Percentiles rank a stretch among this genome's conserved stretches.
Evolutionary conservation across 2,113 vertebrate species (phyloP).

Genomic region (Vombatus ursinus): DNA sequence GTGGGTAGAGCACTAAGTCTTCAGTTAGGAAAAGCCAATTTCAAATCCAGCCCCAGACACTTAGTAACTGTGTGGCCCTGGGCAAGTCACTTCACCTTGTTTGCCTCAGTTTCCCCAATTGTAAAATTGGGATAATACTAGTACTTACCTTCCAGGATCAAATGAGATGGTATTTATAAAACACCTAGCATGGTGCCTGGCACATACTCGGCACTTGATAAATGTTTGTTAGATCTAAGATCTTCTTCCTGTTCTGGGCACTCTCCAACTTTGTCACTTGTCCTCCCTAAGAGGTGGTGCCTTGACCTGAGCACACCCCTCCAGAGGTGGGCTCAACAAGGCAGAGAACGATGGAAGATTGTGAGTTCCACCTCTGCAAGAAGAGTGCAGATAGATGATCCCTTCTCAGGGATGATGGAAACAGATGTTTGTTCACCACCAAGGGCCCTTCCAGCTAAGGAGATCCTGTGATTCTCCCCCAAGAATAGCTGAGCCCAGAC

Average conservation of each 20-base stretch:
- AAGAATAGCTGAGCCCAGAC: background rate
- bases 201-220: background rate
- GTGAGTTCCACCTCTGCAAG: background rate
- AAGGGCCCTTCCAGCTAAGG: background rate
- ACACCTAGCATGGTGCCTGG: background rate
- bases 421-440: background rate
- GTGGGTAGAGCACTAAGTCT: background rate
- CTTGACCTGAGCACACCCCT: too few species aligned
- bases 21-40: background rate
- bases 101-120: background rate
- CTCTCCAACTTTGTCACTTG: background rate
- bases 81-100: background rate
- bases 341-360: background rate
- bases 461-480: background rate
- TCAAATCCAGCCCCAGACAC: background rate
- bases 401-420: background rate
- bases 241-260: background rate
- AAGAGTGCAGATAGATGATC: background rate
- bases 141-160: background rate
- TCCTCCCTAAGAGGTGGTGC: background rate
- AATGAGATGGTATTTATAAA: background rate
- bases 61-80: background rate
- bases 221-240: background rate
- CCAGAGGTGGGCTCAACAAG: background rate
- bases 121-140: background rate